Percentiles rank a stretch among this genome's conserved stretches.
phyloP scores from a whole-genome alignment of 2,113 vertebrate genomes.

The Australoheros scitulus region DNA sequence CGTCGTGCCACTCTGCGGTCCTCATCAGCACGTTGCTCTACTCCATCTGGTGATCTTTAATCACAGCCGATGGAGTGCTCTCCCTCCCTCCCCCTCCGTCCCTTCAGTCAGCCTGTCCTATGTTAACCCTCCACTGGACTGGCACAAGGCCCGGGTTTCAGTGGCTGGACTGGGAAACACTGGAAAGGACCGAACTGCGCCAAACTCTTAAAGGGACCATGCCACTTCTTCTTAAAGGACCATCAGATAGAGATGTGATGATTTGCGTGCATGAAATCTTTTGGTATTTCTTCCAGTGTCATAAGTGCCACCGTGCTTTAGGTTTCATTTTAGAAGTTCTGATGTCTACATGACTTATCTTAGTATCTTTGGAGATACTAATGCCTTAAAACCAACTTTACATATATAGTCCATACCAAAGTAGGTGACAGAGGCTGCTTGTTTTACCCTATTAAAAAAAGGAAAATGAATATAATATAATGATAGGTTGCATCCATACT shows the following conservation, averaged over 20 bases:
- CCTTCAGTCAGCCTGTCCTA: slow-evolving; percentile 51
- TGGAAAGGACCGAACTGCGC: slow-evolving; percentile 37
- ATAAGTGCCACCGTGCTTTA: slow-evolving; percentile 61
- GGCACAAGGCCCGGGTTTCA: slow-evolving; percentile 45
- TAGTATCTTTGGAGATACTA: slow-evolving; percentile 68
- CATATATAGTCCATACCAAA: slow-evolving; percentile 75
- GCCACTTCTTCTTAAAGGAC: slow-evolving; percentile 41
- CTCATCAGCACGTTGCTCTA: slow-evolving; percentile 72
- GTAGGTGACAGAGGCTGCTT: slow-evolving; percentile 70
- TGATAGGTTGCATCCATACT: not conserved
- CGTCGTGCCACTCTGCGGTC: slow-evolving; percentile 65
- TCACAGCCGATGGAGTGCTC: slow-evolving; percentile 34
- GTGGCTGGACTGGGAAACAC: slow-evolving; percentile 23
- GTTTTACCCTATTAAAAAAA: slow-evolving; percentile 17
- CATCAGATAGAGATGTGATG: slow-evolving; percentile 36
- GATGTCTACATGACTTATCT: slow-evolving; percentile 56
- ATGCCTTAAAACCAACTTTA: slow-evolving; percentile 81
- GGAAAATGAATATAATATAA: not conserved
- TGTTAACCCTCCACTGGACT: slow-evolving; percentile 45
- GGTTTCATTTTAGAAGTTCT: slow-evolving; percentile 56
- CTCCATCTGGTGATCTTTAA: slow-evolving; percentile 70
- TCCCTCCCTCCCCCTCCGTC: slow-evolving; percentile 12
- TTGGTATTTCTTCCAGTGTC: slow-evolving; percentile 38
- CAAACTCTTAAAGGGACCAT: slow-evolving; percentile 53
- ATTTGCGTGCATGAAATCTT: slow-evolving; percentile 70